A percentile compares a stretch with the other conserved stretches of the same genome.
These are phyloP conservation scores for Zapornia atra DNA, from an alignment of 2,113 vertebrate genomes.

Conservation along the genomic window DNA sequence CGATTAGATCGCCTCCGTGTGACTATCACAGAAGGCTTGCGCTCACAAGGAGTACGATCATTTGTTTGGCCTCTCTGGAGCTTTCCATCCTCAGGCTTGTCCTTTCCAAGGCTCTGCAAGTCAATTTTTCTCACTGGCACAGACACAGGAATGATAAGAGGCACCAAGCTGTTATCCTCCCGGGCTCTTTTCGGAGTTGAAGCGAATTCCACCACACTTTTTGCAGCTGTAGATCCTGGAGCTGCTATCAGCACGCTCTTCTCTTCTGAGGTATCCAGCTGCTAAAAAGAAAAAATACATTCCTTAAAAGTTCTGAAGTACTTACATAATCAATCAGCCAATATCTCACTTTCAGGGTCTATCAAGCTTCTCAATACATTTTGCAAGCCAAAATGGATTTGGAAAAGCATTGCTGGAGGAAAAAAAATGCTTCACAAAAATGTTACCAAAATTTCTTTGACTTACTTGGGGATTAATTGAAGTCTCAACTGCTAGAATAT, in stretches of 20 bases:
- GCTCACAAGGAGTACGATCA: conserved; percentile 77
- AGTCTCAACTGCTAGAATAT: neutral
- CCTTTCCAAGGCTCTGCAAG: conserved; percentile 72
- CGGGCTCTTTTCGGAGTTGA: conserved; percentile 78
- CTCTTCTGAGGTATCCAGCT: conserved; percentile 70
- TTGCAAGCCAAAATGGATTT: conserved; percentile 7
- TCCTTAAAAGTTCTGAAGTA: neutral
- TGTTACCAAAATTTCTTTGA: neutral
- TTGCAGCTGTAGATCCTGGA: conserved; percentile 54
- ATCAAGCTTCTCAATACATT: neutral
- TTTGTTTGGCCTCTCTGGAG: conserved; percentile 63
- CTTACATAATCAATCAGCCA: neutral
- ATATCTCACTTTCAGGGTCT: neutral
- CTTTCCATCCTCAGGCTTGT: conserved; percentile 78
- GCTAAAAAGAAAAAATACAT: conserved; percentile 43
- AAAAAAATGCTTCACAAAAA: neutral
- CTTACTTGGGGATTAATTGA: neutral
- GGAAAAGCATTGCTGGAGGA: neutral
- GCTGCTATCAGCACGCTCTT: conserved; percentile 62
- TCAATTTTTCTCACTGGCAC: conserved; percentile 89
- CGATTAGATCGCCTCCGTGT: conserved; percentile 89
- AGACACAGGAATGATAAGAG: conserved; percentile 95
- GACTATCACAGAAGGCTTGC: conserved; percentile 93
- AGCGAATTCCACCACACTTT: conserved; percentile 74
- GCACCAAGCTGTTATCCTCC: conserved; percentile 85